Conservation (phyloP, 2,113 vertebrate genomes). For the Cyrtonyx montezumae region DNA sequence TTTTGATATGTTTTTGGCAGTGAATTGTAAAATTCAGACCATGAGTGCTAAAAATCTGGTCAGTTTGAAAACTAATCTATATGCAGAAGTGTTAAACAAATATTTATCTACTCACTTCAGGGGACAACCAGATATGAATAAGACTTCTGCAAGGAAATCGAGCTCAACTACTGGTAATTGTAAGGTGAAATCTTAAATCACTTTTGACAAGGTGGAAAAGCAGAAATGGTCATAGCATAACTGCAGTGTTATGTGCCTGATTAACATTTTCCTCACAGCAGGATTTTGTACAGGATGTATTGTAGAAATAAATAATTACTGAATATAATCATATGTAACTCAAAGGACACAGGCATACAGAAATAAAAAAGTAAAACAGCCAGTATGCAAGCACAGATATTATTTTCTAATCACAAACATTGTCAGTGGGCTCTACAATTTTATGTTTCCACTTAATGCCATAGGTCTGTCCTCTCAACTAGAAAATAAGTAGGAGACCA, state of each 20-base stretch:
- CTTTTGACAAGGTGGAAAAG: slow-evolving; percentile 44
- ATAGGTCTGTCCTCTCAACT: neutral
- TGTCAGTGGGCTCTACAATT: neutral
- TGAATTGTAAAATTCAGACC: slow-evolving; percentile 22
- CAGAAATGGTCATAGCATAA: slow-evolving; percentile 18
- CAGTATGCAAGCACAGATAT: neutral
- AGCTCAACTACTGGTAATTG: neutral
- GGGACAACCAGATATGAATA: slow-evolving; percentile 35
- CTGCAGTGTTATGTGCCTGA: neutral
- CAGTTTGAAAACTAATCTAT: slow-evolving; percentile 45
- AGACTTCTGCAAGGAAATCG: slow-evolving; percentile 29
- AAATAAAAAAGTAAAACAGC: neutral
- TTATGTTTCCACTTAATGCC: neutral
- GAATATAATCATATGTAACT: neutral
- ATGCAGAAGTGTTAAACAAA: slow-evolving; percentile 60
- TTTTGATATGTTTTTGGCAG: slow-evolving; percentile 66
- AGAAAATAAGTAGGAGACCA: neutral
- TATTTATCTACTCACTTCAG: slow-evolving; percentile 11
- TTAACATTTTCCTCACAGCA: neutral
- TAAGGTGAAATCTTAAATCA: slow-evolving; percentile 48
- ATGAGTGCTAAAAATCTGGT: slow-evolving; percentile 46
- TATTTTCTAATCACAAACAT: neutral
- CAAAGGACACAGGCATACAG: neutral
- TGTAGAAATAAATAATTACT: neutral
- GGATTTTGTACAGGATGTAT: neutral